phyloP scores from a whole-genome alignment of 2,113 vertebrate species.

The Apistogramma diplotaenia region DNA sequence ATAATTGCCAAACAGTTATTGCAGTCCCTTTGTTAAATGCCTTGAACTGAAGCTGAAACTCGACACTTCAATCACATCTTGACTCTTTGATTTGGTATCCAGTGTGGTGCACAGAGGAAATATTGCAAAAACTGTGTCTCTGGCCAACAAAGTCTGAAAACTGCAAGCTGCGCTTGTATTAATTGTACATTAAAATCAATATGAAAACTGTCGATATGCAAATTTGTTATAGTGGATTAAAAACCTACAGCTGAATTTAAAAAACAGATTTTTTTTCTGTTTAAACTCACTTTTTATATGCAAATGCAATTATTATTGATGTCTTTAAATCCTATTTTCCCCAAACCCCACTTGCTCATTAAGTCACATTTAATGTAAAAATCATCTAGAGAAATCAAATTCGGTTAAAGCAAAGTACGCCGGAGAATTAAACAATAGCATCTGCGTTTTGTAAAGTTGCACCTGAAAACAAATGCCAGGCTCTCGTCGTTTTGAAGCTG shows the following conservation, averaged over 20 bases:
- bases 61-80: not conserved
- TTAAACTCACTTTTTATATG: not conserved
- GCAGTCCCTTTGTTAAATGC: not conserved
- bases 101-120: not conserved
- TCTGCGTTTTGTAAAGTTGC: not conserved
- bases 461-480: not conserved
- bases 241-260: not conserved
- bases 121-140: too few species aligned
- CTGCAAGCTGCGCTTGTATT: not conserved
- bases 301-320: not conserved
- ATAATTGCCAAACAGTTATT: not conserved
- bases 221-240: not conserved
- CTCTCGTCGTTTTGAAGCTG: not conserved
- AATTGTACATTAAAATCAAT: not conserved
- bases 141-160: too few species aligned
- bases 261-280: not conserved
- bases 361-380: conserved; percentile 2
- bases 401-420: not conserved
- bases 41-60: not conserved
- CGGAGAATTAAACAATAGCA: not conserved
- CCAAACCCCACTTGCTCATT: not conserved
- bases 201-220: not conserved
- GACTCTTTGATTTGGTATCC: too few species aligned
- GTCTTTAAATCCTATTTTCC: not conserved
- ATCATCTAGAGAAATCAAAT: not conserved